phyloP scores from a whole-genome alignment of 1,140 invertebrate genomes.

The Dendrolimus kikuchii region DNA sequence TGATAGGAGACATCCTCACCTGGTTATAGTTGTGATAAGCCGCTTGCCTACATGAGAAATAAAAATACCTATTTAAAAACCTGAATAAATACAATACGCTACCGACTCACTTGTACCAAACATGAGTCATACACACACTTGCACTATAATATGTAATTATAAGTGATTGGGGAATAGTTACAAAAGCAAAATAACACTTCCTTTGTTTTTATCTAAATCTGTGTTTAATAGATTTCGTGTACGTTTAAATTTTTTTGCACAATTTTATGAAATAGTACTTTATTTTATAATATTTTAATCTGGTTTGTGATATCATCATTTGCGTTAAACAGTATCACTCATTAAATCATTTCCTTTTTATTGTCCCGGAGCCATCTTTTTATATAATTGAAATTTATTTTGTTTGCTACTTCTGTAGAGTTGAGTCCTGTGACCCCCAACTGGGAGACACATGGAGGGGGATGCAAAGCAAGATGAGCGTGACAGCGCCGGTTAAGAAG shows the following conservation, averaged over 20 bases:
- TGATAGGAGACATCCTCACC: slow-evolving; percentile 22
- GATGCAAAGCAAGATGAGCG: slow-evolving; percentile 89
- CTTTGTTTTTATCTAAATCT: slow-evolving; percentile 13
- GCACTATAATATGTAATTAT: slow-evolving; percentile 23
- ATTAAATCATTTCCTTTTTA: slow-evolving; percentile 10
- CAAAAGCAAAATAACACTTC: slow-evolving; percentile 13
- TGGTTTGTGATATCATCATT: neutral
- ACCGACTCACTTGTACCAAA: slow-evolving; percentile 16
- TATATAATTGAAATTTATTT: slow-evolving; percentile 52
- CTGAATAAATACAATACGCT: slow-evolving; percentile 17
- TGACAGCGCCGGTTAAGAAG: slow-evolving; percentile 82
- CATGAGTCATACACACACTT: slow-evolving; percentile 32
- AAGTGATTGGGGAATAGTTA: slow-evolving; percentile 20
- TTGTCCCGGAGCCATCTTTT: slow-evolving; percentile 15
- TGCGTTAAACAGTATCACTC: slow-evolving; percentile 8
- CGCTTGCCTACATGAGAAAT: slow-evolving; percentile 6
- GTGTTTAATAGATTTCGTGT: slow-evolving; percentile 5
- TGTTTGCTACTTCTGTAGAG: slow-evolving; percentile 74
- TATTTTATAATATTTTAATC: neutral
- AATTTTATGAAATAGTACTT: slow-evolving; percentile 1
- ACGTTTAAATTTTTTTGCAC: slow-evolving; percentile 3
- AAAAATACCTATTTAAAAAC: slow-evolving; percentile 19
- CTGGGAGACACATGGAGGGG: slow-evolving; percentile 78
- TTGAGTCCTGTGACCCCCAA: slow-evolving; percentile 86
- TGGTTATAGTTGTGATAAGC: slow-evolving; percentile 20